Evolutionary conservation across 1,140 invertebrate genomes (phyloP).

Genomic region (Akabosia matsudoensis): DNA sequence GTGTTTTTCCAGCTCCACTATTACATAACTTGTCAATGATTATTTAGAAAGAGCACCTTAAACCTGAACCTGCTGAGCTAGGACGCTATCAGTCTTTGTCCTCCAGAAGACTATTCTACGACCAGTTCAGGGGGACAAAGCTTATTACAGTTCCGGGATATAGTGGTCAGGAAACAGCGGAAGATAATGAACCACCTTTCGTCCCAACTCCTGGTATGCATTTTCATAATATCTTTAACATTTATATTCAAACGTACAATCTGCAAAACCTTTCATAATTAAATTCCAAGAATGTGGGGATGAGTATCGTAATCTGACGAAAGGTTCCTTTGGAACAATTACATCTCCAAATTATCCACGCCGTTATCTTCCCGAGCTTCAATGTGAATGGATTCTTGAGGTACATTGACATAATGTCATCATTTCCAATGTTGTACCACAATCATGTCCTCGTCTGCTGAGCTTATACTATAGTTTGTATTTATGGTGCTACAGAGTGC

Average conservation of each 20-base stretch:
- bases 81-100: neutral
- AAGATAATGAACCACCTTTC: conserved; percentile 34
- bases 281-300: conserved; percentile 36
- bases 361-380: conserved; percentile 29
- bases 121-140: conserved; percentile 4
- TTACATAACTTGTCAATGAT: no score
- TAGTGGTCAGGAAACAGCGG: neutral
- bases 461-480: neutral
- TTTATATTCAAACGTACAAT: neutral
- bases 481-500: conserved; percentile 29
- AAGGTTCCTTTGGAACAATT: conserved; percentile 34
- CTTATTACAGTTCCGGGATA: conserved; percentile 22
- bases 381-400: conserved; percentile 41
- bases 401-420: no score
- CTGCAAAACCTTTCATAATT: neutral
- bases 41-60: neutral
- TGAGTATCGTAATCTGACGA: conserved; percentile 26
- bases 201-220: conserved; percentile 13
- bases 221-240: neutral
- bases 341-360: conserved; percentile 41
- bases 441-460: neutral
- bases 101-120: neutral
- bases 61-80: neutral
- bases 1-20: no score
- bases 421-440: neutral